Conservation (phyloP, 2,797 vertebrate species). For the Diplodus sargus region DNA sequence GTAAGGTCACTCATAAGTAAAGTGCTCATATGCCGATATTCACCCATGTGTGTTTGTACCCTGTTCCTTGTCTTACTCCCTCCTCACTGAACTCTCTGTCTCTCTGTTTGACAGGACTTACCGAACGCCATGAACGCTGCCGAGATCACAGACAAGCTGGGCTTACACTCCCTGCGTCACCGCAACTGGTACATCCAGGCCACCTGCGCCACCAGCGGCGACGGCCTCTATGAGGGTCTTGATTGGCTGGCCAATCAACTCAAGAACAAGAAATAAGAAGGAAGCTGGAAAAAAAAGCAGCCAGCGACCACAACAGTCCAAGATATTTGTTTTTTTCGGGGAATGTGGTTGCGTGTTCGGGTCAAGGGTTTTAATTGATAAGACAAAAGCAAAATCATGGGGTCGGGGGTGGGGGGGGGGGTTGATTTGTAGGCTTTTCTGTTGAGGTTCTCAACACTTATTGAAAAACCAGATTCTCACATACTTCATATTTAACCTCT, state of each 20-base stretch:
- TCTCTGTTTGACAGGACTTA: slow-evolving; percentile 87
- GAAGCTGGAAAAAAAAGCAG: slow-evolving; percentile 29
- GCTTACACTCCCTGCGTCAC: slow-evolving; percentile 95
- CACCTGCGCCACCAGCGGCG: slow-evolving; percentile 96
- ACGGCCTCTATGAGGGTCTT: slow-evolving; percentile 96
- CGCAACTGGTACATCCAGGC: slow-evolving; percentile 99
- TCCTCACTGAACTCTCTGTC: slow-evolving; percentile 23
- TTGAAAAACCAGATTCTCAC: slow-evolving; percentile 69
- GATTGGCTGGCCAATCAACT: slow-evolving; percentile 99
- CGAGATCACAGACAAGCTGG: slow-evolving; percentile 97
- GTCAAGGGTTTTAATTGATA: slow-evolving; percentile 51
- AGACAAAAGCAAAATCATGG: slow-evolving; percentile 50
- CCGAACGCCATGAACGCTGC: slow-evolving; percentile 98
- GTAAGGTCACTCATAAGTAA: too few species aligned
- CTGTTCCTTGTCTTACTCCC: neutral
- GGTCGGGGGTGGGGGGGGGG: slow-evolving; percentile 4
- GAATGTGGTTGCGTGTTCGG: slow-evolving; percentile 26
- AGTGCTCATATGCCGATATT: too few species aligned
- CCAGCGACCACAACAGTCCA: slow-evolving; percentile 41
- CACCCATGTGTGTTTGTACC: too few species aligned
- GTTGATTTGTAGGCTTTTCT: slow-evolving; percentile 51
- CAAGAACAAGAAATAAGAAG: slow-evolving; percentile 96
- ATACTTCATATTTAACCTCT: slow-evolving; percentile 37
- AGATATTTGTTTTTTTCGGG: slow-evolving; percentile 49
- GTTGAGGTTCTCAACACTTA: slow-evolving; percentile 64